These are phyloP conservation scores for Pipistrellus nathusii DNA, from an alignment of 2,797 vertebrate species.

Conservation along the genomic window DNA sequence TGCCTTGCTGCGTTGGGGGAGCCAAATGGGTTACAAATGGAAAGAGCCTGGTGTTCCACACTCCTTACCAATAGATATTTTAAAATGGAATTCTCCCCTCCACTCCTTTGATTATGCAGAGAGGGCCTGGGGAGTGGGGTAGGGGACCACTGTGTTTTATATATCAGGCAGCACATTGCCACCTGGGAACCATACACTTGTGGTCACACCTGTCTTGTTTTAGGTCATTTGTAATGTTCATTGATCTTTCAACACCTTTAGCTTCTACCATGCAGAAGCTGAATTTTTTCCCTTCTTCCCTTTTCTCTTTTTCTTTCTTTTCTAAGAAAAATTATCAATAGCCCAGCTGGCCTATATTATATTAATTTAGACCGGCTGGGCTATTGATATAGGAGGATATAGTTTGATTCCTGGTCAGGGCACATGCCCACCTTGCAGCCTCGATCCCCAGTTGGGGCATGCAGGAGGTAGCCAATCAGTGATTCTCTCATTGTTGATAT, in stretches of 20 bases:
- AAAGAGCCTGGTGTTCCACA: neutral
- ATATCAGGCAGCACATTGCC: neutral
- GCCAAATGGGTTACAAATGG: neutral
- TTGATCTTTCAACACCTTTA: neutral
- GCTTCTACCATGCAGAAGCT: neutral
- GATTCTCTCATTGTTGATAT: too few species aligned
- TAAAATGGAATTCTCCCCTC: neutral
- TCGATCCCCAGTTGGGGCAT: too few species aligned
- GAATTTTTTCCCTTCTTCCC: neutral
- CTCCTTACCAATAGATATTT: neutral
- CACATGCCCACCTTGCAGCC: too few species aligned
- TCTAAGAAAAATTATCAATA: neutral
- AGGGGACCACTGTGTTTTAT: neutral
- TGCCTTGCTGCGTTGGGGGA: neutral
- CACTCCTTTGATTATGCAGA: neutral
- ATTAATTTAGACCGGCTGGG: too few species aligned
- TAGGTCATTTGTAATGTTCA: neutral
- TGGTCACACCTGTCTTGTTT: neutral
- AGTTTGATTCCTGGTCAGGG: too few species aligned
- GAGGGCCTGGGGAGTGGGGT: neutral
- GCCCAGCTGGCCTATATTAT: too few species aligned
- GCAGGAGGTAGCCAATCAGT: too few species aligned
- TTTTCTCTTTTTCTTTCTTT: neutral
- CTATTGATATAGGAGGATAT: too few species aligned
- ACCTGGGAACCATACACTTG: neutral